Conservation (phyloP, 2,888 invertebrate genomes). For the Lasioglossum leucozonium region DNA sequence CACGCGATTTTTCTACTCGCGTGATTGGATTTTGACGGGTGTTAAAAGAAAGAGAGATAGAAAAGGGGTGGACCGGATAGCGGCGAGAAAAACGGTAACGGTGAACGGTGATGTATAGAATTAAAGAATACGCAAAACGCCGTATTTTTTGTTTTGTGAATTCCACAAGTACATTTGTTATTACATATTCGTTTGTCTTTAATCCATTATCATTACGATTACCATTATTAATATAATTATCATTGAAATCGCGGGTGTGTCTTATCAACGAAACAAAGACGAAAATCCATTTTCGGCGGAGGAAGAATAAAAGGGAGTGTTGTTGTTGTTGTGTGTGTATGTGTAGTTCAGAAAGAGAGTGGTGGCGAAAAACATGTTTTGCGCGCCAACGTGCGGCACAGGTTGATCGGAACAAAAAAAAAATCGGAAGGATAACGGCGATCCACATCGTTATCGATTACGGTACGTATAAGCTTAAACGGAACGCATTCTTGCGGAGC, state of each 20-base stretch:
- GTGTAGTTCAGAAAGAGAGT: slow-evolving; percentile 28
- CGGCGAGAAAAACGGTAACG: slow-evolving; percentile 53
- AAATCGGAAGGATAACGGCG: slow-evolving; percentile 34
- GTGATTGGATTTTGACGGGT: slow-evolving; percentile 8
- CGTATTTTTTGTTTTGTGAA: slow-evolving; percentile 73
- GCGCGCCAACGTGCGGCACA: slow-evolving; percentile 56
- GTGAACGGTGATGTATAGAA: slow-evolving; percentile 62
- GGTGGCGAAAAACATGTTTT: slow-evolving; percentile 46
- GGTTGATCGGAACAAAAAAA: slow-evolving; percentile 63
- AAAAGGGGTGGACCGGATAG: slow-evolving; percentile 37
- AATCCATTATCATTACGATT: slow-evolving; percentile 70
- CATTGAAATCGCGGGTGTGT: slow-evolving; percentile 68
- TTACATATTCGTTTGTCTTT: slow-evolving; percentile 74
- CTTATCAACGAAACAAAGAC: slow-evolving; percentile 56
- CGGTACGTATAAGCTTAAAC: slow-evolving; percentile 55
- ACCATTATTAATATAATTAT: slow-evolving; percentile 69
- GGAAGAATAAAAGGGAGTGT: slow-evolving; percentile 41
- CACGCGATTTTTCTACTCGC: not conserved
- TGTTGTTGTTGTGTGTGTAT: not conserved
- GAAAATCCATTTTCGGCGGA: slow-evolving; percentile 10
- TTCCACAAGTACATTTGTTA: slow-evolving; percentile 78
- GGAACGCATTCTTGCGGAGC: slow-evolving; percentile 53
- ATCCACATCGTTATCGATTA: slow-evolving; percentile 34
- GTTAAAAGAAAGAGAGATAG: not conserved
- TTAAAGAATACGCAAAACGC: slow-evolving; percentile 75